Conservation (phyloP, 53 echinoderm and acorn worm genomes). For the Temnopleurus reevesii region DNA sequence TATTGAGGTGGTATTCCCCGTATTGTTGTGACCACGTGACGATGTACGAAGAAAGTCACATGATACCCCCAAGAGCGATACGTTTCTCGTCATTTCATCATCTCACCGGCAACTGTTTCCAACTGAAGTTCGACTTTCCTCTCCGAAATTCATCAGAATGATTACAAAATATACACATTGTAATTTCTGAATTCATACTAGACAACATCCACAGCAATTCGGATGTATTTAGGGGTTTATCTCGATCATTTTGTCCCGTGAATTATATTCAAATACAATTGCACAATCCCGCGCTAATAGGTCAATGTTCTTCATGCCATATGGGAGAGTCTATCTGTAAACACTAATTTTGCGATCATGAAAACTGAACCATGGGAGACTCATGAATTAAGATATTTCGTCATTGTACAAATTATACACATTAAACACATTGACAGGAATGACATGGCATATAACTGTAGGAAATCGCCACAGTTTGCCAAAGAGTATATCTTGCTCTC, state of each 20-base stretch:
- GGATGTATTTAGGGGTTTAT: not conserved
- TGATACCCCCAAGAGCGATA: slow-evolving; percentile 26
- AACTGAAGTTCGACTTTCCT: not conserved
- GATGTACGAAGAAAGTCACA: slow-evolving; percentile 7
- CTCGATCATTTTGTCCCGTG: not conserved
- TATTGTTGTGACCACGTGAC: slow-evolving; percentile 2
- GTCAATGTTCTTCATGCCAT: not conserved
- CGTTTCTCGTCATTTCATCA: not conserved
- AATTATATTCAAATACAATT: slow-evolving; percentile 59
- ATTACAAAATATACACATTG: not conserved
- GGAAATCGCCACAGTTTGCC: not conserved
- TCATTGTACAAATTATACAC: not conserved
- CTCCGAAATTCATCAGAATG: not conserved
- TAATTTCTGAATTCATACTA: not conserved
- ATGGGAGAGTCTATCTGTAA: slow-evolving; percentile 17
- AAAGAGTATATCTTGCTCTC: not conserved
- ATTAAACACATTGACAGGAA: not conserved
- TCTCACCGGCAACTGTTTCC: not conserved
- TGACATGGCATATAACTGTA: not conserved
- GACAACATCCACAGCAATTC: not conserved
- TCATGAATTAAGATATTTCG: not conserved
- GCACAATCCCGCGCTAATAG: slow-evolving; percentile 40
- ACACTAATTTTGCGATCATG: not conserved
- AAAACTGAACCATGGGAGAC: not conserved
- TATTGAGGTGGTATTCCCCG: not conserved